phyloP scores from a whole-genome alignment of 2,797 vertebrate genomes.

The Prunella strophiata region DNA sequence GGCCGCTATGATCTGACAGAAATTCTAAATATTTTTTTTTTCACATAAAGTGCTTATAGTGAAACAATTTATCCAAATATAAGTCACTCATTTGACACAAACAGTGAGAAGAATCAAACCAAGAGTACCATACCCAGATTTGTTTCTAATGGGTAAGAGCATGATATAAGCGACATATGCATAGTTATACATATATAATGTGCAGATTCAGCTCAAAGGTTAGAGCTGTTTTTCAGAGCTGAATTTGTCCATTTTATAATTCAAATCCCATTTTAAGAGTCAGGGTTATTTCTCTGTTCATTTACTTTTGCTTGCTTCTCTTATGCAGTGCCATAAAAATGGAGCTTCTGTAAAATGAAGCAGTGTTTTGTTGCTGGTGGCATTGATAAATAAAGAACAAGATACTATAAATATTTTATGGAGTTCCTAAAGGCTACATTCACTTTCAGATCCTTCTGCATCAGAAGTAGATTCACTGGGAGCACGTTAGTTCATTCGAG shows the following conservation, averaged over 20 bases:
- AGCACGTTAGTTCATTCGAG: neutral
- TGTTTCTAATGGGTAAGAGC: neutral
- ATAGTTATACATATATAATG: neutral
- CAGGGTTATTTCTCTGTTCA: neutral
- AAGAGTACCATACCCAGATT: neutral
- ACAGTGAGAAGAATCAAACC: neutral
- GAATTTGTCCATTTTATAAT: neutral
- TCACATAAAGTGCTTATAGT: neutral
- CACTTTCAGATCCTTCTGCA: conserved; percentile 38
- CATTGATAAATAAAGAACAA: conserved; percentile 67
- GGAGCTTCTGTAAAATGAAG: conserved; percentile 22
- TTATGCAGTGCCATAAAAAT: neutral
- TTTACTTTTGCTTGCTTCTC: neutral
- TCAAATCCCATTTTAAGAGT: neutral
- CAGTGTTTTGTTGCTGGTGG: conserved; percentile 46
- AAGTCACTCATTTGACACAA: neutral
- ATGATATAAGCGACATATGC: neutral
- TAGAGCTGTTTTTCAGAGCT: neutral
- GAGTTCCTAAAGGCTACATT: conserved; percentile 54
- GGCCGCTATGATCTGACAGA: neutral
- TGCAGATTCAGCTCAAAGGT: neutral
- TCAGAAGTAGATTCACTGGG: conserved; percentile 2
- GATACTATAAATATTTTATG: conserved; percentile 66
- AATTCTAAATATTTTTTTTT: neutral
- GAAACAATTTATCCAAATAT: neutral